phyloP scores from a whole-genome alignment of 2,797 vertebrate species.

The Lagorchestes hirsutus region DNA sequence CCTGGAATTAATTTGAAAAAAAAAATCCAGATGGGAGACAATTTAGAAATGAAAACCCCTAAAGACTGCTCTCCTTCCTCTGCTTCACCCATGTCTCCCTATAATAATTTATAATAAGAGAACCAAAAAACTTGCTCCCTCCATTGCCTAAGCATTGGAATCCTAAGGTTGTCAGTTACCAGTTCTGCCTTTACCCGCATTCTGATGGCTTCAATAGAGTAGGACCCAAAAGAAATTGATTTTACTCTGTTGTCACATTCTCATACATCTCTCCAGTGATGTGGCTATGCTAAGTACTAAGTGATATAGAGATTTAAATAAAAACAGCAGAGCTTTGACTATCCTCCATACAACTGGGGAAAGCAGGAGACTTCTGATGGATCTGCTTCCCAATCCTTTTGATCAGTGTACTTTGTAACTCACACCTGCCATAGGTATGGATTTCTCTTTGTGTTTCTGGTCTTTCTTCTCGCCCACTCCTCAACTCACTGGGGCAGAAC shows the following conservation, averaged over 20 bases:
- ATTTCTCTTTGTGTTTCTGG: constrained; percentile 50
- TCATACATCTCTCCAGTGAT: constrained; percentile 51
- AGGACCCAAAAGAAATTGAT: constrained; percentile 41
- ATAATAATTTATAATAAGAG: constrained; percentile 43
- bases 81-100: constrained; percentile 50
- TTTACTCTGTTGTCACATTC: constrained; percentile 37
- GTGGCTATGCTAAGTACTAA: neutral
- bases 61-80: constrained; percentile 29
- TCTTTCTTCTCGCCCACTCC: neutral
- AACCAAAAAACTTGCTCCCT: constrained; percentile 12
- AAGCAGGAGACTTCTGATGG: neutral
- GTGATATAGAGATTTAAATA: constrained; percentile 61
- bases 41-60: constrained; percentile 65
- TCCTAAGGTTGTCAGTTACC: constrained; percentile 41
- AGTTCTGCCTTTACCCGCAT: neutral
- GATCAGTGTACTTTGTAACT: neutral
- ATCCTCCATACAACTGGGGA: neutral
- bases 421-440: constrained; percentile 42
- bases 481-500: constrained; percentile 64
- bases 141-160: neutral
- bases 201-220: constrained; percentile 50
- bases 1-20: constrained; percentile 71
- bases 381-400: constrained; percentile 12
- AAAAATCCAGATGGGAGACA: constrained; percentile 57
- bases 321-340: constrained; percentile 24